phyloP scores from a whole-genome alignment of 2,113 vertebrate genomes.

The Pygoscelis adeliae region DNA sequence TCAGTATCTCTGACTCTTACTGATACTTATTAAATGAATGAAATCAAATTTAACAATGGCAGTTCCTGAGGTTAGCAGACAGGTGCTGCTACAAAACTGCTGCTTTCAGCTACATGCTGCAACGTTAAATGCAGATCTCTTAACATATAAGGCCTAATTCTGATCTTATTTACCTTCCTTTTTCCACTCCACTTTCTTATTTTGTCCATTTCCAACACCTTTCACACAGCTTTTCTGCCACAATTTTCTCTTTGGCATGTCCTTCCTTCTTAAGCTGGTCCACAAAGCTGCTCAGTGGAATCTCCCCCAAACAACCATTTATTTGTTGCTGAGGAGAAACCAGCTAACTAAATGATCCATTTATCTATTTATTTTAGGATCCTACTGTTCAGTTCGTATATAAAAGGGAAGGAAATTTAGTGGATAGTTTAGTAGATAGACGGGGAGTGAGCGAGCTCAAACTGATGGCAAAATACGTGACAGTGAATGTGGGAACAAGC shows the following conservation, averaged over 20 bases:
- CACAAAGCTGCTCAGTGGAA: background rate
- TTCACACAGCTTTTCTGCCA: background rate
- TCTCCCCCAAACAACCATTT: background rate
- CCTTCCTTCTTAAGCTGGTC: background rate
- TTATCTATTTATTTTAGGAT: background rate
- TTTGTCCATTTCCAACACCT: background rate
- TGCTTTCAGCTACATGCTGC: background rate
- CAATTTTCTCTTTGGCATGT: background rate
- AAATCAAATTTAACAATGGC: background rate
- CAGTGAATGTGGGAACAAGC: background rate
- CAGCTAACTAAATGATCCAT: background rate
- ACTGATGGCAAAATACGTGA: background rate
- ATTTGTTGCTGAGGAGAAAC: background rate
- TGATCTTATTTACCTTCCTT: background rate
- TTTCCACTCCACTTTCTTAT: background rate
- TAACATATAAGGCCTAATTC: background rate
- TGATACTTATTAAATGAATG: background rate
- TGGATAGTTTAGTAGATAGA: background rate
- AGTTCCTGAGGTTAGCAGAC: slow-evolving; percentile 8
- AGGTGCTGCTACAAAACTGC: slow-evolving; percentile 44
- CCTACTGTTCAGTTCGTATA: background rate
- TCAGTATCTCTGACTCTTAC: background rate
- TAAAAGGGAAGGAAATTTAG: background rate
- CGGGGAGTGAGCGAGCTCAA: background rate
- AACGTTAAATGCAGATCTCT: background rate